phyloP scores from a whole-genome alignment of 2,113 vertebrate genomes.

The Macquaria ambigua region DNA sequence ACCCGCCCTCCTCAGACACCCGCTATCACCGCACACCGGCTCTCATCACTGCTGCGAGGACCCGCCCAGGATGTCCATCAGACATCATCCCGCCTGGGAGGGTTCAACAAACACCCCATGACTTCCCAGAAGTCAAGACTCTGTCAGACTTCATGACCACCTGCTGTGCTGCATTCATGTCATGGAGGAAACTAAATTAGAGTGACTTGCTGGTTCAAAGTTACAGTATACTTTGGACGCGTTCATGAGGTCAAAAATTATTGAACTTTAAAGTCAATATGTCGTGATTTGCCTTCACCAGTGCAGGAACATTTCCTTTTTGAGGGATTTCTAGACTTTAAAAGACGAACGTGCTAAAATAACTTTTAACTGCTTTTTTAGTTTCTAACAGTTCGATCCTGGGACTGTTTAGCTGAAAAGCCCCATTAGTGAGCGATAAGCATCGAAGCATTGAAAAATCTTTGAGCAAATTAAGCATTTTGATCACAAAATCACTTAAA shows the following conservation, averaged over 20 bases:
- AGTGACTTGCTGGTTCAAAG: constrained; percentile 4
- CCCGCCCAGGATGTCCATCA: constrained; percentile 1
- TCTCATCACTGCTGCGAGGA: constrained; percentile 20
- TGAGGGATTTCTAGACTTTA: neutral
- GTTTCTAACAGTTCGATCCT: neutral
- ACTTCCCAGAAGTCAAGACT: neutral
- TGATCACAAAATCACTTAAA: neutral
- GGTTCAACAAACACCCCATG: neutral
- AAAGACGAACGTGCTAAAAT: neutral
- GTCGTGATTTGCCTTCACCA: no score
- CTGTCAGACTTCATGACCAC: neutral
- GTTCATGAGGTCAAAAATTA: neutral
- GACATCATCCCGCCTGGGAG: neutral
- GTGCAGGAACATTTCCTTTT: neutral
- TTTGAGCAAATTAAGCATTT: neutral
- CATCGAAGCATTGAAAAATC: neutral
- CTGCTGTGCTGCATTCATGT: constrained; percentile 34
- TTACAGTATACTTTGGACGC: neutral
- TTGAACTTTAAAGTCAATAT: no score
- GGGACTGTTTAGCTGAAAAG: neutral
- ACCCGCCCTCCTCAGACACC: constrained; percentile 20
- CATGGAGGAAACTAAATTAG: neutral
- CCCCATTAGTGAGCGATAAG: neutral
- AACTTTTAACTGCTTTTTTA: constrained; percentile 5
- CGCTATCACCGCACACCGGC: constrained; percentile 24